Base-by-base conservation (phyloP, 2,888 invertebrate genomes). In the Leptinotarsa rubiginosa region DNA sequence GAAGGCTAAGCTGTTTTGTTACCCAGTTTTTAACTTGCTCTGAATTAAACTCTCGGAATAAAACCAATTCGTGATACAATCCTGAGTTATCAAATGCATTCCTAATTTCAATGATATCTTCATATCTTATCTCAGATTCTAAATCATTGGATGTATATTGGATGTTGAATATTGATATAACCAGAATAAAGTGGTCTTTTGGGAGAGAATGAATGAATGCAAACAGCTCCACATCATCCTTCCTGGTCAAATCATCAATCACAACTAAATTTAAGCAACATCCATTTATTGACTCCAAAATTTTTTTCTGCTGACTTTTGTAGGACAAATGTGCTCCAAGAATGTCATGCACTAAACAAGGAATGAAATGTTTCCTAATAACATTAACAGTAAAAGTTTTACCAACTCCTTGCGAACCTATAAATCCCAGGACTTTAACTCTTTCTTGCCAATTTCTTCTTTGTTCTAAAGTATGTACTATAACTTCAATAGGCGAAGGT, bases 391-490 rank as follows among this genome's bases (percentile, higher is more conserved):
- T 76, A 72, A 81, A 84, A 25, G 86, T 85, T 80, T 86, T 86
- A 16, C 86, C 86, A 31, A 85, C 84, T 47, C 86, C 86, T 12
- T 82, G 81, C 15, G 82, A 78, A 22, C 86, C 86, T 50, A 85
- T 75, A 75, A 85, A 85, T 56, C 79, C 72, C 68, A 85, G 75
- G 22, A 85, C 70, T 72, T 83, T 81, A 4, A 79, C 47, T 69
- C 70, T 73, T 7, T 77, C 65, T 15, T 49, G 47, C 77, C 81
- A 73, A 52, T 70, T 75, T 25, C 77, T 54, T 65, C 80, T 77
- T 31, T 69, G 31, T 65, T 81, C 77, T 54, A 85, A 78, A 72
- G 69, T 79, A 50, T 75, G 54, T n/a, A 79, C 66, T 47, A 84
- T 74, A 7, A 77, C 68, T 13, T 75, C 69, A 5, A 84, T 56